Evolutionary conservation across 2,888 invertebrate genomes (phyloP), one percentile per base, ranked within the genome.

Genomic region (Eupelmus urozonus): DNA sequence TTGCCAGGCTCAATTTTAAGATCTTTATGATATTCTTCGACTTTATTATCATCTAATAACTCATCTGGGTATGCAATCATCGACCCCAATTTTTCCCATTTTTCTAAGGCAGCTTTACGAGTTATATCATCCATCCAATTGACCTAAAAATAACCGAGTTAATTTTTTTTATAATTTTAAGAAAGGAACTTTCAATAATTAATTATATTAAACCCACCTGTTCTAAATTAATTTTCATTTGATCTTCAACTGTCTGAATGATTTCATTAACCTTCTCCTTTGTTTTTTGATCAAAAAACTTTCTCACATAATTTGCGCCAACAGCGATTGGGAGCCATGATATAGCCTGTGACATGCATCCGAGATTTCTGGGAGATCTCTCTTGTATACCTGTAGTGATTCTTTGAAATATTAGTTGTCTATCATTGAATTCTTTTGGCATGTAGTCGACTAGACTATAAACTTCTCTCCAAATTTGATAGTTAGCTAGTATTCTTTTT

Each of bases 51-150:
- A 84, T 96, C 94, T 66, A 96, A 90, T 88, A 97, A 93, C 88
- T 96, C 97, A 85, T 94, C 94, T 1, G 97, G 97, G 89, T 97
- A 97, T 0, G 96, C 97, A 86, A 97, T 96, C 89, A 97, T 96
- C 0, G 96, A 93, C 2, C 94, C 92, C 94, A 97, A 97, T 0
- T 94, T 92, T 80, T 93, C 93, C 0, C 95, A 94, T 88, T 96
- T 96, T 81, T 94, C 93, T 78, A 95, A 88, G 0, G 96, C 96
- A 76, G 93, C 93, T 82, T 91, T 88, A 65, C 94, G 93, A 0
- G 97, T 97, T 82, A 91, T 90, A 0, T 93, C 92, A 85, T 97
- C 97, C 97, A 98, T 97, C 98, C 98, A 98, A 75, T 94, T 94
- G 11, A 97, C 45, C 79, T 80, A 27, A 49, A 34, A 16, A 63